Conservation (phyloP, 1,140 invertebrate species). For the Drosophila repleta region DNA sequence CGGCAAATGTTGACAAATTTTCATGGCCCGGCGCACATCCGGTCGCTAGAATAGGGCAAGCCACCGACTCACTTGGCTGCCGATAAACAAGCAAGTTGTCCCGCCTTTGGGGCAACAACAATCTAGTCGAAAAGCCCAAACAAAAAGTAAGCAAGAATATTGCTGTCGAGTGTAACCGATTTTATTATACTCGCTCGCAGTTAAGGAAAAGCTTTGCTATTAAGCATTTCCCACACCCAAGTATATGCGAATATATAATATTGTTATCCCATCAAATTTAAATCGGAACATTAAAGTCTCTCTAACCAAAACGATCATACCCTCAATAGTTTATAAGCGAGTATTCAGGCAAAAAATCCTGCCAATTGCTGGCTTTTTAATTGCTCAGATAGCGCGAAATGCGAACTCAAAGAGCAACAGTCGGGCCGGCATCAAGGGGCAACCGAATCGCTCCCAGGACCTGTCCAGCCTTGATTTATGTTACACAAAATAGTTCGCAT, state of each 20-base stretch:
- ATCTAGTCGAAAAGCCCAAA: neutral
- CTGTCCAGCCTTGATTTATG: constrained; percentile 44
- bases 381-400: constrained; percentile 40
- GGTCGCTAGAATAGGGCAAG: constrained; percentile 2
- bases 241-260: too few relatives aligned
- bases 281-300: too few relatives aligned
- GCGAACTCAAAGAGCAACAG: constrained; percentile 30
- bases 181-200: neutral
- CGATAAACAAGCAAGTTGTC: constrained; percentile 48
- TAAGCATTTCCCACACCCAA: neutral
- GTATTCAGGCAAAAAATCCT: neutral
- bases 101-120: constrained; percentile 8
- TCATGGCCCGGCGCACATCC: constrained; percentile 35
- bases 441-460: constrained; percentile 8
- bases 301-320: too few relatives aligned
- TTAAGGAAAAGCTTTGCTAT: neutral
- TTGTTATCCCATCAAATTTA: too few relatives aligned
- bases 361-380: constrained; percentile 27
- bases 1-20: constrained; percentile 46
- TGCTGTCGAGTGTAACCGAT: neutral
- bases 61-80: constrained; percentile 28
- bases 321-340: too few relatives aligned
- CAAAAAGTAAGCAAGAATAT: neutral
- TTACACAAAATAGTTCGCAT: constrained; percentile 42
- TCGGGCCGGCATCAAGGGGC: constrained; percentile 1